Evolutionary conservation across 2,888 invertebrate species (phyloP).

Genomic region (Nymphalis c-album): DNA sequence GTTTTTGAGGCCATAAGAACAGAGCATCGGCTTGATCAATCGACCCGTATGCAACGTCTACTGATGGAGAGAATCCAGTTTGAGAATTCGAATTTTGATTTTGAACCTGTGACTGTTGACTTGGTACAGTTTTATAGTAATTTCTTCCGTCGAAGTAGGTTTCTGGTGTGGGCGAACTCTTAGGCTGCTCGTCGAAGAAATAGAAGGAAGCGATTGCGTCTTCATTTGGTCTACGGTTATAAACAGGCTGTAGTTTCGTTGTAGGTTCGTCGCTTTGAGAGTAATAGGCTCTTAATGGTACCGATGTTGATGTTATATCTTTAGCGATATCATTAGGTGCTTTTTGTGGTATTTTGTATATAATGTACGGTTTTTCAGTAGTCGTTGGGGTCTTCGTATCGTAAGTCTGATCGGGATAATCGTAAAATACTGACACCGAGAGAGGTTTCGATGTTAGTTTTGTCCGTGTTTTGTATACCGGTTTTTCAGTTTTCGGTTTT

Average conservation of each 20-base stretch:
- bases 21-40: conserved; percentile 73
- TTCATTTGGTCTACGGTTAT: conserved; percentile 67
- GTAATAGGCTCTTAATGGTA: conserved; percentile 84
- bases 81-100: conserved; percentile 62
- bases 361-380: conserved; percentile 74
- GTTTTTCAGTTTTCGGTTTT: conserved; percentile 71
- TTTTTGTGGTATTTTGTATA: conserved; percentile 77
- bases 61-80: conserved; percentile 61
- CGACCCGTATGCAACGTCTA: conserved; percentile 73
- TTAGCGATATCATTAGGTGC: conserved; percentile 55
- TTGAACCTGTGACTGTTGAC: conserved; percentile 48
- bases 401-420: conserved; percentile 72
- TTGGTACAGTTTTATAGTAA: conserved; percentile 70
- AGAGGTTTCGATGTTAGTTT: conserved; percentile 76
- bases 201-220: conserved; percentile 83
- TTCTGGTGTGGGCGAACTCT: conserved; percentile 80
- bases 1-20: conserved; percentile 77
- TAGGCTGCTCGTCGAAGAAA: conserved; percentile 84
- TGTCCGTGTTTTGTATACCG: conserved; percentile 71
- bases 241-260: conserved; percentile 78
- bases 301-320: conserved; percentile 81
- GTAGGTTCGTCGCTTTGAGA: conserved; percentile 79
- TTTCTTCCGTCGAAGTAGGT: conserved; percentile 74
- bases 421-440: conserved; percentile 75
- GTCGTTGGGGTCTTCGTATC: conserved; percentile 69